Percentiles rank a stretch among this genome's conserved stretches.
Conservation (phyloP, 2,888 invertebrate genomes). For the Cinara cedri region DNA sequence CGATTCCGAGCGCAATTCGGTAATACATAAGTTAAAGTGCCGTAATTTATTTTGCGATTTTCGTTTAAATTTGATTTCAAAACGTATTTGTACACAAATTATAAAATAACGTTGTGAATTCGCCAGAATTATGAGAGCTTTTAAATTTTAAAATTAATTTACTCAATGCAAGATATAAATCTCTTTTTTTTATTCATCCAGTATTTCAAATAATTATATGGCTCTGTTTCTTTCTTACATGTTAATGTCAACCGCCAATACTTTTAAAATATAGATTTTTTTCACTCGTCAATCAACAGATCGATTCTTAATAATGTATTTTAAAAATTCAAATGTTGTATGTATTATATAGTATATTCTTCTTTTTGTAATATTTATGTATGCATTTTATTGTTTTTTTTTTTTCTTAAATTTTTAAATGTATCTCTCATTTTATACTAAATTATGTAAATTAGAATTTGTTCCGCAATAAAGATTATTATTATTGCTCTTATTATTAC, state of each 20-base stretch:
- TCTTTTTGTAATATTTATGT: too few relatives aligned
- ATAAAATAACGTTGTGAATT: slow-evolving; percentile 7
- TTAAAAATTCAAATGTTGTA: not conserved
- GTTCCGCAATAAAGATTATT: too few relatives aligned
- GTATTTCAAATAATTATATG: too few relatives aligned
- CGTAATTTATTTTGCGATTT: too few relatives aligned
- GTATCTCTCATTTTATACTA: too few relatives aligned
- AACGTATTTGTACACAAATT: not conserved
- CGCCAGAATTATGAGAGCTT: not conserved
- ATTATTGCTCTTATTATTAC: too few relatives aligned
- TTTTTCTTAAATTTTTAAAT: too few relatives aligned
- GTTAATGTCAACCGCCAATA: not conserved
- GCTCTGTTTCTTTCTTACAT: not conserved
- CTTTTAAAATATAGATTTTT: not conserved
- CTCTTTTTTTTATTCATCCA: not conserved
- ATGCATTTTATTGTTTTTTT: too few relatives aligned
- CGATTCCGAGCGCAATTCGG: too few relatives aligned
- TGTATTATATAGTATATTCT: not conserved
- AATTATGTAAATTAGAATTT: too few relatives aligned
- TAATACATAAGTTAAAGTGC: too few relatives aligned
- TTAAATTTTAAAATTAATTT: not conserved
- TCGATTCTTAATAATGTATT: not conserved
- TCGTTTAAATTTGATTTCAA: too few relatives aligned
- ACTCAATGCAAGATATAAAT: not conserved
- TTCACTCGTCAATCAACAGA: not conserved